These are phyloP conservation scores for Orycteropus afer DNA, from an alignment of 2,113 vertebrate species.

Conservation along the genomic window DNA sequence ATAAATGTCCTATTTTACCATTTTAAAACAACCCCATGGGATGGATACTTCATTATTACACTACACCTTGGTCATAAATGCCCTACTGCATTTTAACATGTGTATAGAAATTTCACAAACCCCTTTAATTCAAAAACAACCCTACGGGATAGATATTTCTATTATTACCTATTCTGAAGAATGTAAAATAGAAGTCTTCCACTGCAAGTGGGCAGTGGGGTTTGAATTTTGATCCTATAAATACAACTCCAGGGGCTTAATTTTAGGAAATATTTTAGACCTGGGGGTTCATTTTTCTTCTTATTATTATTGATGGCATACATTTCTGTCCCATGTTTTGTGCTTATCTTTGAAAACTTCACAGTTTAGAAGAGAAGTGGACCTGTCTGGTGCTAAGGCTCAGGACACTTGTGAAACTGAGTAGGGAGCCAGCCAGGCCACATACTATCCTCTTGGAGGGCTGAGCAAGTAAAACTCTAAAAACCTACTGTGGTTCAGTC, in stretches of 20 bases:
- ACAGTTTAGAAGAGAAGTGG: neutral
- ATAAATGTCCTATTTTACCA: neutral
- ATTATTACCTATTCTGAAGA: neutral
- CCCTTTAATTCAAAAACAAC: neutral
- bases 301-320: neutral
- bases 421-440: neutral
- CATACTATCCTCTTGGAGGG: neutral
- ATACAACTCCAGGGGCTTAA: neutral
- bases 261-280: conserved; percentile 9
- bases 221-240: neutral
- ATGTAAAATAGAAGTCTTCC: neutral
- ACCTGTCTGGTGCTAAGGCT: neutral
- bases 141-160: neutral
- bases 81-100: neutral
- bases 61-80: neutral
- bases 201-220: neutral
- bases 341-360: neutral
- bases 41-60: neutral
- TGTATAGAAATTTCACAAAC: neutral
- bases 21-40: neutral
- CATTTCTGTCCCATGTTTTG: neutral
- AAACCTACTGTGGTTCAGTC: too few relatives aligned
- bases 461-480: too few relatives aligned
- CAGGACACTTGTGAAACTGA: neutral
- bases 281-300: neutral